Evolutionary conservation across 2,888 invertebrate species (phyloP), one percentile per base, ranked within the genome.

Genomic region (Chrysina gloriosa): DNA sequence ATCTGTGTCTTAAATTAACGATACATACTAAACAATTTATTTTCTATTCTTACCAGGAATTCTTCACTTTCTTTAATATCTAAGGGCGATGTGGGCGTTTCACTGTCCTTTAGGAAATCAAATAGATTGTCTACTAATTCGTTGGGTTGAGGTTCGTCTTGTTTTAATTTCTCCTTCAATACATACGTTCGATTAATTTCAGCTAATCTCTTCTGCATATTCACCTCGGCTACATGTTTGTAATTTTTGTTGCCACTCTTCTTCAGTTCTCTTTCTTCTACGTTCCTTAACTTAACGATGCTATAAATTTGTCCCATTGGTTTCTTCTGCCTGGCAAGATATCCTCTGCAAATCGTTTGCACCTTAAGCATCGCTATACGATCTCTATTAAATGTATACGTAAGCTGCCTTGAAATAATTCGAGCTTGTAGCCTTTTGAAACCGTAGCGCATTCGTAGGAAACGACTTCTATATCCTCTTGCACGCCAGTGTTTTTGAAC

Each of bases 401-500:
- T 89, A 16, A 93, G 82, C 73, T 90, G 88, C 72, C 95, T 88
- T 0, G 96, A 92, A 68, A 90, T 87, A 61, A 96, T 88, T 56
- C 89, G 86, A 0, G 97, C 95, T 82, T 97, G 97, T 29, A 98
- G 84, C 45, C 97, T 87, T 77, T 90, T 87, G 81, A 95, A 95
- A 4, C 97, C 98, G 75, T 89, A 87, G 69, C 86, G 86, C 85
- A 93, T 92, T 19, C 84, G 81, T 16, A 89, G 80, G 82, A 90
- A 98, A 61, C 88, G 85, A 70, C 86, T 87, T 69, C 93, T 87
- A 72, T 90, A 90, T 0, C 90, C 89, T 75, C 91, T 89, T 3
- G 92, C 91, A 64, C 96, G 88, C 90, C 93, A 96, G 70, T 89
- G 84, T 75, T 92, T 92, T 83, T 98, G 98, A 65, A 97, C 88